Evolutionary conservation across 1,140 invertebrate genomes (phyloP), one percentile per base, ranked within the genome.

Genomic region (Saccostrea echinata): DNA sequence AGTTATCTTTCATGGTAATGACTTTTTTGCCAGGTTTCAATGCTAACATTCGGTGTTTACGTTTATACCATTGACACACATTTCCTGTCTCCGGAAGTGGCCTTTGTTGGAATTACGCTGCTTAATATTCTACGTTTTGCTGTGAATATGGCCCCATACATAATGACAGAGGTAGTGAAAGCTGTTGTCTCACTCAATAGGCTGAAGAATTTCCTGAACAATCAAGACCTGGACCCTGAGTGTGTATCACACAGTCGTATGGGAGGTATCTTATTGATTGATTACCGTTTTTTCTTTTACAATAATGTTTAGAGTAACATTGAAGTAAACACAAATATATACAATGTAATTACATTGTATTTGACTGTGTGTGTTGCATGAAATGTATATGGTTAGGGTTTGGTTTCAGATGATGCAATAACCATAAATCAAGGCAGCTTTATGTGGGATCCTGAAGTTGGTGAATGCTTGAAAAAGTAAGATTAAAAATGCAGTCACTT

Each of bases 41-140:
- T 99, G 95, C 97, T 97, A 88, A 98, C 98, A 92, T 99, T 99
- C 92, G 93, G 91, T 6, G 94, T 95, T 0, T 96, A 95, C 86
- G 93, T 95, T 1, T 89, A 94, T 35, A 88, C 90, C 6, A 92
- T 92, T 18, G 87, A 90, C 6, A 92, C 93, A n/a, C 97, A 98
- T 94, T 96, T 98, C 86, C 96, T 99, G 93, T 97, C 98, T 95
- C 97, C 98, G 91, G 96, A 96, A 94, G 98, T 96, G 93, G 99
- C 96, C 90, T 99, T 99, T 96, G 98, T 99, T 90, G 98, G 98
- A 90, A 96, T 99, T 91, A 98, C 98, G 94, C 96, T 99, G 92
- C 99, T 99, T 96, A 99, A 99, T 96, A 98, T 99, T 92, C 97
- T 99, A 90, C 96, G 98, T 94, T 98, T 99, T 95, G 98, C 99